These are phyloP conservation scores for Dryocosmus kuriphilus DNA, from an alignment of 2,888 invertebrate genomes.

Conservation along the genomic window DNA sequence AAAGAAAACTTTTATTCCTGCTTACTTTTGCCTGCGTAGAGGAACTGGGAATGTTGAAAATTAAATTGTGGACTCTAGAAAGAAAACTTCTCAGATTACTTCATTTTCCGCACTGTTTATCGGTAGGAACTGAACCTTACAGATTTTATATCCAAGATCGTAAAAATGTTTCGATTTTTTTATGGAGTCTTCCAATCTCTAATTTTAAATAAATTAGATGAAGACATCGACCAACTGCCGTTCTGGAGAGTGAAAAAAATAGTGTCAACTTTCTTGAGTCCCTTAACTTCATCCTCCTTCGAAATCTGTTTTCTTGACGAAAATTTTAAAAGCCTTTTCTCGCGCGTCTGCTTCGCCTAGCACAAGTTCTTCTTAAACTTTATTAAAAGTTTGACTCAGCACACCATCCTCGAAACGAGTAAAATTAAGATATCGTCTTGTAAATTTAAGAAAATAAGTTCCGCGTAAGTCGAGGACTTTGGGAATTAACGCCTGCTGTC, in stretches of 20 bases:
- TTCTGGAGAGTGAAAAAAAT: not conserved
- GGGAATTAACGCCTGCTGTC: conserved; percentile 42
- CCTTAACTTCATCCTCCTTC: conserved; percentile 48
- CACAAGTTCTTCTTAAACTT: conserved; percentile 60
- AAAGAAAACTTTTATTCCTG: conserved; percentile 21
- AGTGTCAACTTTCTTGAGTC: conserved; percentile 16
- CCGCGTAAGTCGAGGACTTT: conserved; percentile 35
- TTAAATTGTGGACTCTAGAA: conserved; percentile 8
- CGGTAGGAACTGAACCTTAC: conserved; percentile 42
- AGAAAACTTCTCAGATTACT: conserved; percentile 41
- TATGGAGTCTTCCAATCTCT: not conserved
- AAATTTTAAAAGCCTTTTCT: conserved; percentile 61
- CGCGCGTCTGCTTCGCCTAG: conserved; percentile 46
- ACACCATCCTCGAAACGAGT: conserved; percentile 60
- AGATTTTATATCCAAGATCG: not conserved
- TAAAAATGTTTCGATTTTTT: not conserved
- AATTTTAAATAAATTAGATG: no score
- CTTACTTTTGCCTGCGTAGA: not conserved
- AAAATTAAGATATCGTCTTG: conserved; percentile 70
- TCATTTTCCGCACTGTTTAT: conserved; percentile 58
- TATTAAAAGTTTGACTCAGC: conserved; percentile 68
- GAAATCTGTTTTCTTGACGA: conserved; percentile 63
- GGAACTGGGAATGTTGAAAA: conserved; percentile 1
- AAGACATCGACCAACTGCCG: not conserved
- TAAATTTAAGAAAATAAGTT: conserved; percentile 57